These are phyloP conservation scores for Ephialtes manifestator DNA, from an alignment of 2,888 invertebrate species.

Conservation along the genomic window DNA sequence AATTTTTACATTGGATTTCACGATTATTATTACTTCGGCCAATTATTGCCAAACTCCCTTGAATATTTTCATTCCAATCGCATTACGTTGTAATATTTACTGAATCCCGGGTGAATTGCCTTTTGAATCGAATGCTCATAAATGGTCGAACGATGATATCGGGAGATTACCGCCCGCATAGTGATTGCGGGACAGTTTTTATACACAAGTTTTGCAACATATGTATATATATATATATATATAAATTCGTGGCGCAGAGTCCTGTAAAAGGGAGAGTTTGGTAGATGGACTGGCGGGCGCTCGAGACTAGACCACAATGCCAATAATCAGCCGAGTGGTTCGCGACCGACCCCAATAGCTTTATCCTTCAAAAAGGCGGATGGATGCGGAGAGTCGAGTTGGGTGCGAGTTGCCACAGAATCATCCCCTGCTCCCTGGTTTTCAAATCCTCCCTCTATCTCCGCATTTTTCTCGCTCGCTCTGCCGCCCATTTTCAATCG, in stretches of 20 bases:
- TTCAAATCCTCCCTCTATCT: slow-evolving; percentile 56
- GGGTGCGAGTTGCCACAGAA: slow-evolving; percentile 65
- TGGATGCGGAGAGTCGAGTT: slow-evolving; percentile 36
- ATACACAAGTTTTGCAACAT: slow-evolving; percentile 23
- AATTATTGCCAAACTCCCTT: background rate
- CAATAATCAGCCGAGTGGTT: slow-evolving; percentile 84
- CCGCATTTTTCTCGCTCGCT: slow-evolving; percentile 44
- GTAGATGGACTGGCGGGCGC: slow-evolving; percentile 61
- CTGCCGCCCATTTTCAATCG: slow-evolving; percentile 12
- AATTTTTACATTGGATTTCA: too few species aligned
- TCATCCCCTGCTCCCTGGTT: slow-evolving; percentile 52
- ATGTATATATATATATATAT: background rate
- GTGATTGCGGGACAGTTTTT: slow-evolving; percentile 31
- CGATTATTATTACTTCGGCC: background rate
- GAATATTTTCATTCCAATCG: background rate
- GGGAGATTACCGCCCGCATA: slow-evolving; percentile 70
- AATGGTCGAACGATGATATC: slow-evolving; percentile 61
- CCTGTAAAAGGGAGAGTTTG: slow-evolving; percentile 66
- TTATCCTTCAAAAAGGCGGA: slow-evolving; percentile 74
- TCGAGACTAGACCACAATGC: slow-evolving; percentile 80
- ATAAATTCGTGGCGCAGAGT: slow-evolving; percentile 26
- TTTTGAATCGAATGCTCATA: slow-evolving; percentile 35
- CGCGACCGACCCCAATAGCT: slow-evolving; percentile 77
- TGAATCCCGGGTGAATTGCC: slow-evolving; percentile 1
- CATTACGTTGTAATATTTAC: slow-evolving; percentile 13